Conservation (phyloP, 2,888 invertebrate genomes). For the Formica aserva region DNA sequence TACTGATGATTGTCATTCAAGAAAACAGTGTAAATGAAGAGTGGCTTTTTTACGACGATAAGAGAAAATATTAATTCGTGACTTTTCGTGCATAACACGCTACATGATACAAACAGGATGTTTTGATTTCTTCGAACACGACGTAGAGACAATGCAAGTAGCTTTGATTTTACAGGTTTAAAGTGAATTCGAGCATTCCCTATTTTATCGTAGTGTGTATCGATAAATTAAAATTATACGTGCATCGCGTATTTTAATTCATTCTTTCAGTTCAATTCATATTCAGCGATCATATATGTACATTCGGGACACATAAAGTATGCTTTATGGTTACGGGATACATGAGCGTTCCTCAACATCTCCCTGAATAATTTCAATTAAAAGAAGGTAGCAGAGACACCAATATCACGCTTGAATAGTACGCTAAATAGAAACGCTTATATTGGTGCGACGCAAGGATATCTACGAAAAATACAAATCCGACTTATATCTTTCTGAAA, state of each 20-base stretch:
- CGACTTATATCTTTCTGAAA: not conserved
- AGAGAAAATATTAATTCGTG: constrained; percentile 38
- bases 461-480: not conserved
- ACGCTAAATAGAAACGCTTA: not conserved
- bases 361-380: not conserved
- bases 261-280: not conserved
- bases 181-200: constrained; percentile 61
- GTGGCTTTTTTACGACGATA: constrained; percentile 39
- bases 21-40: constrained; percentile 58
- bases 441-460: not conserved
- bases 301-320: constrained; percentile 12
- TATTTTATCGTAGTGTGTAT: constrained; percentile 31
- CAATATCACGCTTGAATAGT: not conserved
- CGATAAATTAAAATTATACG: constrained; percentile 66
- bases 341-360: constrained; percentile 6
- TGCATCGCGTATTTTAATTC: constrained; percentile 2
- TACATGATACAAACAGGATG: constrained; percentile 55
- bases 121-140: constrained; percentile 73
- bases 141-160: constrained; percentile 64
- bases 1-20: constrained; percentile 78
- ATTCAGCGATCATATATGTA: constrained; percentile 2
- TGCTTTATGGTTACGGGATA: not conserved
- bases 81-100: constrained; percentile 38
- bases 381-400: not conserved
- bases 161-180: constrained; percentile 73